These are phyloP conservation scores for Perithous albicinctus DNA, from an alignment of 2,888 invertebrate genomes.

Conservation along the genomic window DNA sequence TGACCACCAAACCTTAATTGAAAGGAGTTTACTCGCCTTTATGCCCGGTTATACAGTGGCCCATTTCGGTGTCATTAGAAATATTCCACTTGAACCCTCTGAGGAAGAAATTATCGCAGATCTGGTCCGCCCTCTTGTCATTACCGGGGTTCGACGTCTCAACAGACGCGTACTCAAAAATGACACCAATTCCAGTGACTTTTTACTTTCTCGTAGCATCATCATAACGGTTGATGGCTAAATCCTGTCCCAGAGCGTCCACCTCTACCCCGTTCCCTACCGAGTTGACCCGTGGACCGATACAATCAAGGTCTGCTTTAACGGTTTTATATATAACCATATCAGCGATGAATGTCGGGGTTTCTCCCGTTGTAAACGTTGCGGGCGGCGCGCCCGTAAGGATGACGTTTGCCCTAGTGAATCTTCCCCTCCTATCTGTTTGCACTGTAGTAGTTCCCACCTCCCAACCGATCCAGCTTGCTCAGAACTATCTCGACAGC, in stretches of 20 bases:
- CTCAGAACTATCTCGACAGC: background rate
- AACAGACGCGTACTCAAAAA: background rate
- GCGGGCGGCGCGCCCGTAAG: background rate
- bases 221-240: conserved; percentile 9
- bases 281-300: conserved; percentile 10
- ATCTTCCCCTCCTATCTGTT: background rate
- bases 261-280: background rate
- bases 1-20: background rate
- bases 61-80: conserved; percentile 1
- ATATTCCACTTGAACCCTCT: background rate
- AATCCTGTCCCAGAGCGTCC: background rate
- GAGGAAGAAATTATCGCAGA: background rate
- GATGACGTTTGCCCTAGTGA: background rate
- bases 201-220: background rate
- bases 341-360: conserved; percentile 4
- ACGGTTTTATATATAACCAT: conserved; percentile 13
- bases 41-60: conserved; percentile 4
- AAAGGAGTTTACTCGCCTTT: background rate
- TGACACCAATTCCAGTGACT: background rate
- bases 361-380: background rate
- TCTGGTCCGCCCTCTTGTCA: background rate
- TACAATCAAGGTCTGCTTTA: conserved; percentile 13
- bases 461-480: background rate
- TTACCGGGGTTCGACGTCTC: background rate
- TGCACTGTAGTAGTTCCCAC: background rate